phyloP scores from a whole-genome alignment of 2,797 vertebrate genomes.

The Poliocrania exsul region DNA sequence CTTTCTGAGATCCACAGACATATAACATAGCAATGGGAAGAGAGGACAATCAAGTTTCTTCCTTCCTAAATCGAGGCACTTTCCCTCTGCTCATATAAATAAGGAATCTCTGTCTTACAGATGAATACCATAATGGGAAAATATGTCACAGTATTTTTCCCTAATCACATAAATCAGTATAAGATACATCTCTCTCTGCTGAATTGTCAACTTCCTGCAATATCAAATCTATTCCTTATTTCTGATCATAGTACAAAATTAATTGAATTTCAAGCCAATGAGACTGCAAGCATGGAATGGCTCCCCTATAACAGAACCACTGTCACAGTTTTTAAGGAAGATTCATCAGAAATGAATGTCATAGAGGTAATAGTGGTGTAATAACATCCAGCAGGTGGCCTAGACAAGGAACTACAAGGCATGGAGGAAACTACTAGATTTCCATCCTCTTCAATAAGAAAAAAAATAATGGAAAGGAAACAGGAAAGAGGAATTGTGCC shows the following conservation, averaged over 20 bases:
- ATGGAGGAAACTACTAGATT: background rate
- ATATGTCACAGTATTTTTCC: background rate
- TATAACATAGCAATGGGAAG: background rate
- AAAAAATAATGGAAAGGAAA: background rate
- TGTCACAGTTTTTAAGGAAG: background rate
- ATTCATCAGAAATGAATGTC: background rate
- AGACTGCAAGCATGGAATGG: background rate
- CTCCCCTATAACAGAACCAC: background rate
- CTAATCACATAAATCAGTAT: constrained; percentile 2
- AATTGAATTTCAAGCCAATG: background rate
- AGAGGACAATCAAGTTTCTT: background rate
- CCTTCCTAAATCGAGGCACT: background rate
- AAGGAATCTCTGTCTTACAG: background rate
- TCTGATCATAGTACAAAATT: constrained; percentile 13
- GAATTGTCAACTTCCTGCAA: background rate
- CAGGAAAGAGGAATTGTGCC: background rate
- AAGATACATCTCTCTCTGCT: background rate
- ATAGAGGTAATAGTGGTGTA: background rate
- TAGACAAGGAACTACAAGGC: background rate
- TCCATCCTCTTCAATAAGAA: background rate
- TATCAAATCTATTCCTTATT: constrained; percentile 9
- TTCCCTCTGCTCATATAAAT: background rate
- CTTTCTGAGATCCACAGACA: background rate
- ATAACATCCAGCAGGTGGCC: background rate
- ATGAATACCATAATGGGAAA: background rate